Evolutionary conservation across 2,113 vertebrate genomes (phyloP), one percentile per base, ranked within the genome.

Genomic region (Miniopterus natalensis): DNA sequence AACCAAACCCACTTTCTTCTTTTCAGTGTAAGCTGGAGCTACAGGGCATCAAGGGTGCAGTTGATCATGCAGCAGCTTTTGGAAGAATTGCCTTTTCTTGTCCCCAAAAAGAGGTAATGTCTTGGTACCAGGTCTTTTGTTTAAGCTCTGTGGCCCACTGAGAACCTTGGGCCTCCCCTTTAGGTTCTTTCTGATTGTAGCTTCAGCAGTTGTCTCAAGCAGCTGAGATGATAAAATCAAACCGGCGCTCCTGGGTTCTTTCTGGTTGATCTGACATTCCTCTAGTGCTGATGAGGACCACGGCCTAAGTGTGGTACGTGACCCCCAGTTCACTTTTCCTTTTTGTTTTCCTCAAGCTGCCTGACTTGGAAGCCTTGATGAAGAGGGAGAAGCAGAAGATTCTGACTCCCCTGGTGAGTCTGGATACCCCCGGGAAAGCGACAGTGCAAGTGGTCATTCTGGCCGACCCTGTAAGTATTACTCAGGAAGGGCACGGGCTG

Each of bases 361-460:
- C 99, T 0, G 95, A 88, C 53, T 98, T 99, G 0, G 99, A 99
- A 97, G 98, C 97, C 2, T 96, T 99, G 94, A 99, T 99, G 98
- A 99, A 99, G 97, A 99, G 98, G 83, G 99, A 99, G 96, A 98
- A 99, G 3, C 99, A 99, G 94, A 99, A 98, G 71, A 99, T 99
- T 84, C 92, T 99, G 81, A 99, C 99, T 0, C 99, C 99, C 0
- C 98, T 99, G 12, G 99, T 99, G 95, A 99, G 99, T 94, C 97
- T 99, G 97, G 99, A 99, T 83, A 99, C 99, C 0, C 99, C 99
- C 1, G 99, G 99, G 92, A 99, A 99, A 97, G 99, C 99, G n/a
- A 99, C 99, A 0, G 99, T 99, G 7, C 99, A 99, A 95, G 99
- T 99, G 84, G 98, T 99, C 25, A 99, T 99, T 95, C 98, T 99